phyloP scores from a whole-genome alignment of 2,113 vertebrate genomes.

The Myrmophylax atrothorax region DNA sequence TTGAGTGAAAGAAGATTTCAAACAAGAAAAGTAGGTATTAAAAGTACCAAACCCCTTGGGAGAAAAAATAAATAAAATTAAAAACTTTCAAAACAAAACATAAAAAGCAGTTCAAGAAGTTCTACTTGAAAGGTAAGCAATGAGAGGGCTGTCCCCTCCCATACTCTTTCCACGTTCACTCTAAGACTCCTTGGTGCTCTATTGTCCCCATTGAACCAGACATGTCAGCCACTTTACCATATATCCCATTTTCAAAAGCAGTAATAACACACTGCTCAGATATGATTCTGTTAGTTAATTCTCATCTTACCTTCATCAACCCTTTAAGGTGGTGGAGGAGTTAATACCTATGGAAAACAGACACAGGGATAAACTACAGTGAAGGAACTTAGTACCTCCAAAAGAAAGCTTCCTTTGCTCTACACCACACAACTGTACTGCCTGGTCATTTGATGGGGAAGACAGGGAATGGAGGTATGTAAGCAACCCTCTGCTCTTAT shows the following conservation, averaged over 20 bases:
- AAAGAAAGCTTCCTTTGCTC: not conserved
- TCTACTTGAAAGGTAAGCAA: not conserved
- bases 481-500: not conserved
- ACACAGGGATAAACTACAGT: not conserved
- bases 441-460: not conserved
- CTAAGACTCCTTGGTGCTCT: not conserved
- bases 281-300: not conserved
- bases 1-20: not conserved
- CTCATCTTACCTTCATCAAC: not conserved
- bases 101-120: not conserved
- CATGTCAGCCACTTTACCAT: not conserved
- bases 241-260: not conserved
- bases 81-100: not conserved
- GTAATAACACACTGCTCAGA: not conserved
- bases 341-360: not conserved
- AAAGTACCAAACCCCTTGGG: not conserved
- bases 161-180: not conserved
- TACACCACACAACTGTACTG: fast-evolving
- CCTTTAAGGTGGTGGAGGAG: not conserved
- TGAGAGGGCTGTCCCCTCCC: fast-evolving
- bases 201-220: not conserved
- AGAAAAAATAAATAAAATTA: not conserved
- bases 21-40: not conserved
- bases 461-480: not conserved
- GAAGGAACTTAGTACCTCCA: fast-evolving